phyloP scores from a whole-genome alignment of 2,113 vertebrate species.

The Dromas ardeola region DNA sequence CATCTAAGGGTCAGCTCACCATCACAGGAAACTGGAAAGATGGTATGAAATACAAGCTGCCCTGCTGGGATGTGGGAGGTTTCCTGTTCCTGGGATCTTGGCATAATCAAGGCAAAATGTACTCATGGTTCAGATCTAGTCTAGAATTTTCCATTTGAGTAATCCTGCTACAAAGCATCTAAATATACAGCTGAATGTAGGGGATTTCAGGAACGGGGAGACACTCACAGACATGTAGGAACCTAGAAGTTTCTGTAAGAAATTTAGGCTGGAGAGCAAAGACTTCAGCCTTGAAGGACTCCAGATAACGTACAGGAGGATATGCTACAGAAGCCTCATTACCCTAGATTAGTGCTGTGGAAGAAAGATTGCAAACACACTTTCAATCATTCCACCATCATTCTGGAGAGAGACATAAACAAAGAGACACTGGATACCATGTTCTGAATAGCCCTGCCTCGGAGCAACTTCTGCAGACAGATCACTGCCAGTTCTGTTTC shows the following conservation, averaged over 20 bases:
- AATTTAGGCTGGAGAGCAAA: not conserved
- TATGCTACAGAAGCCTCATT: not conserved
- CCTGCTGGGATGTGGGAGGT: not conserved
- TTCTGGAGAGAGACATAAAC: not conserved
- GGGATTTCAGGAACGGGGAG: not conserved
- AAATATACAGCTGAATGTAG: not conserved
- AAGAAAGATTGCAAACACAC: not conserved
- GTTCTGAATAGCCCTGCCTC: slow-evolving; percentile 87
- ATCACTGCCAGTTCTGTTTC: slow-evolving; percentile 87
- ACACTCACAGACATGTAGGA: not conserved
- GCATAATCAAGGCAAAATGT: not conserved
- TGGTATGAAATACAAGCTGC: not conserved
- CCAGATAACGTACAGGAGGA: not conserved
- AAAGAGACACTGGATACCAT: slow-evolving; percentile 73
- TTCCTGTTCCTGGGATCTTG: not conserved
- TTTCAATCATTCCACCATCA: not conserved
- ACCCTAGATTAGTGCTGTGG: not conserved
- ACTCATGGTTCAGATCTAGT: not conserved
- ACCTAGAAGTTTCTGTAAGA: not conserved
- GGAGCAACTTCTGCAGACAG: slow-evolving; percentile 86
- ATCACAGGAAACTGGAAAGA: not conserved
- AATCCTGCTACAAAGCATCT: not conserved
- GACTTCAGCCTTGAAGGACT: not conserved
- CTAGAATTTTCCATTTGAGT: not conserved
- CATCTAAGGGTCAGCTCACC: not conserved